These are phyloP conservation scores for Pachyrhynchus sulphureomaculatus DNA, from an alignment of 1,140 invertebrate species.

Conservation along the genomic window DNA sequence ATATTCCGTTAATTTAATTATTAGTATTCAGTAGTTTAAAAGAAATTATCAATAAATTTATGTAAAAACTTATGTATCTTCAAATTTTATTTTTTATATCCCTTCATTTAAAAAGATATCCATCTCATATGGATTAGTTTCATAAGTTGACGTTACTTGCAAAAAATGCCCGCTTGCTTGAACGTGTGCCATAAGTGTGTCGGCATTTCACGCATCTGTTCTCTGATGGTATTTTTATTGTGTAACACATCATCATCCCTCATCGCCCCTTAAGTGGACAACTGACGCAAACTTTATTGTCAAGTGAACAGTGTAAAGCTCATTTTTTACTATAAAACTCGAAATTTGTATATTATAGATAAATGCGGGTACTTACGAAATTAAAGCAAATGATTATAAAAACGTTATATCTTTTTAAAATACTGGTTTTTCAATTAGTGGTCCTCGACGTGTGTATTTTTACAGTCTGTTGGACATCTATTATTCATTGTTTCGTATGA, in stretches of 20 bases:
- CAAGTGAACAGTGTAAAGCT: not conserved
- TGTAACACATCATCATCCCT: not conserved
- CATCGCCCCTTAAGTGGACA: not conserved
- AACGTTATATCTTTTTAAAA: no score
- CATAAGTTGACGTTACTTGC: constrained; percentile 12
- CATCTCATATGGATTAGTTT: constrained; percentile 17
- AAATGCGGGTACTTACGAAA: not conserved
- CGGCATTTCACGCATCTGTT: constrained; percentile 21
- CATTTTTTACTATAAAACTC: not conserved
- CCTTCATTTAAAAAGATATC: not conserved
- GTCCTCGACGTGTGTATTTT: no score
- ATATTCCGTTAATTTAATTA: no score
- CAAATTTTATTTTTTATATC: not conserved
- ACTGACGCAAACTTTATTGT: not conserved
- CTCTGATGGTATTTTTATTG: not conserved
- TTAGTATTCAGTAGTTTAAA: no score
- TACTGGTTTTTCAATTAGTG: no score
- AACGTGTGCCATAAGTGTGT: not conserved
- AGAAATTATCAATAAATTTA: no score
- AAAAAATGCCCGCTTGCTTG: constrained; percentile 6
- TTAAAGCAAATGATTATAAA: not conserved
- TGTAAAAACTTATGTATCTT: no score
- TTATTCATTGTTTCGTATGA: no score
- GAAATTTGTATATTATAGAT: not conserved
- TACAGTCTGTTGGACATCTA: no score